Evolutionary conservation across 2,797 vertebrate species (phyloP).

Genomic region (Darevskia mixta): DNA sequence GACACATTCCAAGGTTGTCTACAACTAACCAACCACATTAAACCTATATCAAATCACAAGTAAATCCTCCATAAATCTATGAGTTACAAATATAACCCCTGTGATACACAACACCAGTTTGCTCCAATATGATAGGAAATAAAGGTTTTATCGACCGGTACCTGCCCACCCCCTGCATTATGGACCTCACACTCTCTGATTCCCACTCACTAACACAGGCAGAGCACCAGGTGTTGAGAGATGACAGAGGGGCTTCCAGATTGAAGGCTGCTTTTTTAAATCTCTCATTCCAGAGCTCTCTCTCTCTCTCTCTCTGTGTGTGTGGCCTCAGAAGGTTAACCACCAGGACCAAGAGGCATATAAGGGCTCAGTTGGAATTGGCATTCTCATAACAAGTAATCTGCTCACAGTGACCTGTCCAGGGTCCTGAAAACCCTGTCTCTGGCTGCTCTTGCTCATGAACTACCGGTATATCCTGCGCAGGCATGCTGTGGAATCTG

Average conservation of each 20-base stretch:
- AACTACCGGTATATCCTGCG: neutral
- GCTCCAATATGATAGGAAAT: too few relatives aligned
- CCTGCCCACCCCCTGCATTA: too few relatives aligned
- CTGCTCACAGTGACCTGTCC: neutral
- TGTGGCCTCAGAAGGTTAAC: neutral
- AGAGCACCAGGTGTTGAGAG: neutral
- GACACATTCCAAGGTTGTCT: neutral
- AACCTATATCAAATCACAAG: neutral
- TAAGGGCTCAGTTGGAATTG: neutral
- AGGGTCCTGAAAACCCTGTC: neutral
- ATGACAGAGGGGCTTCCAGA: too few relatives aligned
- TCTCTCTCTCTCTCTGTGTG: neutral
- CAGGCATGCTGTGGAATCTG: neutral
- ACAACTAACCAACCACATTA: neutral
- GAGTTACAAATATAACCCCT: neutral
- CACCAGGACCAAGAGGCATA: neutral
- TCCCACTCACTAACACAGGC: neutral
- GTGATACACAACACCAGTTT: neutral
- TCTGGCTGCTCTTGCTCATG: neutral
- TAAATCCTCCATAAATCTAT: neutral
- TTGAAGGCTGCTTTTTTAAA: neutral
- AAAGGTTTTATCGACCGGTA: neutral
- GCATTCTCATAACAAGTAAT: neutral
- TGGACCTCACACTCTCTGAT: neutral
- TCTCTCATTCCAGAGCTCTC: neutral